These are phyloP conservation scores for Enteromius fasciolatus DNA, from an alignment of 2,797 vertebrate genomes.

Conservation along the genomic window DNA sequence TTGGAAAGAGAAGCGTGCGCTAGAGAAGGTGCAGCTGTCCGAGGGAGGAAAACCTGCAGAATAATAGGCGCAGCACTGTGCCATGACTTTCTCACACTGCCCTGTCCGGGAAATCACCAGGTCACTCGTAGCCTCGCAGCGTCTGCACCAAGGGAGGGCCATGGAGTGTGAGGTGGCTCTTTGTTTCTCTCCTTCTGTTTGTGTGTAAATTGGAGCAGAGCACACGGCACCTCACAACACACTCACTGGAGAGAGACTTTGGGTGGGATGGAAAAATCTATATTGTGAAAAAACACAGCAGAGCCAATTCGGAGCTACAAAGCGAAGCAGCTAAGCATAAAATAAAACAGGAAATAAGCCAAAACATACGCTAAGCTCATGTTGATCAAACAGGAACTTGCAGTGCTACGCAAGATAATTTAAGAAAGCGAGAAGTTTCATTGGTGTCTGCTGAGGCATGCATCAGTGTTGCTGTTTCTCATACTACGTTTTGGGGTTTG, in stretches of 20 bases:
- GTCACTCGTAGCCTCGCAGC: slow-evolving; percentile 31
- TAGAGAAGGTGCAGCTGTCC: slow-evolving; percentile 60
- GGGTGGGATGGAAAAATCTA: slow-evolving; percentile 56
- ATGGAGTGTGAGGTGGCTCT: slow-evolving; percentile 39
- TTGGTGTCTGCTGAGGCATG: background rate
- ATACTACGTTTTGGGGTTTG: background rate
- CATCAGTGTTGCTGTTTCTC: background rate
- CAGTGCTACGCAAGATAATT: slow-evolving; percentile 27
- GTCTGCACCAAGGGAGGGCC: slow-evolving; percentile 19
- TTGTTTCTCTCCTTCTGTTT: slow-evolving; percentile 56
- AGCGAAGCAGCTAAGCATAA: background rate
- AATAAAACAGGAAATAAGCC: slow-evolving; percentile 61
- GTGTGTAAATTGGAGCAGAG: slow-evolving; percentile 54
- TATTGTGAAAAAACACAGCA: slow-evolving; percentile 27
- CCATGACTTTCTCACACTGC: slow-evolving; percentile 47
- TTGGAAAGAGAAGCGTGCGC: slow-evolving; percentile 41
- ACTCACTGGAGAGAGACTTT: slow-evolving; percentile 35
- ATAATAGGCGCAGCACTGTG: slow-evolving; percentile 50
- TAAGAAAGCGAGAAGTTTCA: background rate
- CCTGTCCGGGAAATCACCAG: slow-evolving; percentile 53
- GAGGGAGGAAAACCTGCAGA: slow-evolving; percentile 42
- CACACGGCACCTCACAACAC: slow-evolving; percentile 45
- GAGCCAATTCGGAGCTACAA: slow-evolving; percentile 9
- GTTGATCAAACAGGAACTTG: slow-evolving; percentile 41
- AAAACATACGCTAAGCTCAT: slow-evolving; percentile 35